These are phyloP conservation scores for Epizoanthus scotinus DNA, from an alignment of 92 coral and sea anemone species.

Conservation along the genomic window DNA sequence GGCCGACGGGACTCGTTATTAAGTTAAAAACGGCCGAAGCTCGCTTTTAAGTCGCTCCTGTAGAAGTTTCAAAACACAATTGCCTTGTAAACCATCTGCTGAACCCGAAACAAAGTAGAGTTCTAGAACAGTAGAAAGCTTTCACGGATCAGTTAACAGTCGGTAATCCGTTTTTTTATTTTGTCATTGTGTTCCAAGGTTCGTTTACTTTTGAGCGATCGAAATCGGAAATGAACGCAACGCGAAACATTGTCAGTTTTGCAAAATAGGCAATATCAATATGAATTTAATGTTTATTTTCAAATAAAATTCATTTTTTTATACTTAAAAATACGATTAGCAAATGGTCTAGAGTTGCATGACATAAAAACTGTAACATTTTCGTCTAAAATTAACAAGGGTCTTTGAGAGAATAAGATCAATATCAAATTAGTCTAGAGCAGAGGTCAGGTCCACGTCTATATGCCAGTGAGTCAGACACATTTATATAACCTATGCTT, in stretches of 20 bases:
- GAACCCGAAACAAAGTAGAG: slow-evolving; percentile 1
- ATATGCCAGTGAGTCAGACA: too few species aligned
- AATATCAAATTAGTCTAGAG: neutral
- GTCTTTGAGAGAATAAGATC: slow-evolving; percentile 1
- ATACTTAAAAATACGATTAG: neutral
- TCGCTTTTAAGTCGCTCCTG: slow-evolving; percentile 3
- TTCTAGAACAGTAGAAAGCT: neutral
- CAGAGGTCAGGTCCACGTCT: too few species aligned
- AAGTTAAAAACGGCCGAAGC: neutral
- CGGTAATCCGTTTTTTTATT: neutral
- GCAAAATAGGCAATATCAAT: neutral
- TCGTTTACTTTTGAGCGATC: neutral
- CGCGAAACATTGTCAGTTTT: neutral
- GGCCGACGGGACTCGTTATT: neutral
- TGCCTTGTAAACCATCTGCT: neutral
- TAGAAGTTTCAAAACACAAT: neutral
- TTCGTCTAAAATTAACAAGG: neutral
- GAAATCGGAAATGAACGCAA: neutral
- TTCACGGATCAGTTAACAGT: slow-evolving; percentile 33
- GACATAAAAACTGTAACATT: neutral
- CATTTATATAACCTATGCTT: neutral
- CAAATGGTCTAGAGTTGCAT: neutral
- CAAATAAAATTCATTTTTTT: neutral
- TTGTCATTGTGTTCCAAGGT: too few species aligned
- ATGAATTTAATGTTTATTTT: neutral